phyloP scores from a whole-genome alignment of 2,888 invertebrate genomes.

The Philopedon plagiatum region DNA sequence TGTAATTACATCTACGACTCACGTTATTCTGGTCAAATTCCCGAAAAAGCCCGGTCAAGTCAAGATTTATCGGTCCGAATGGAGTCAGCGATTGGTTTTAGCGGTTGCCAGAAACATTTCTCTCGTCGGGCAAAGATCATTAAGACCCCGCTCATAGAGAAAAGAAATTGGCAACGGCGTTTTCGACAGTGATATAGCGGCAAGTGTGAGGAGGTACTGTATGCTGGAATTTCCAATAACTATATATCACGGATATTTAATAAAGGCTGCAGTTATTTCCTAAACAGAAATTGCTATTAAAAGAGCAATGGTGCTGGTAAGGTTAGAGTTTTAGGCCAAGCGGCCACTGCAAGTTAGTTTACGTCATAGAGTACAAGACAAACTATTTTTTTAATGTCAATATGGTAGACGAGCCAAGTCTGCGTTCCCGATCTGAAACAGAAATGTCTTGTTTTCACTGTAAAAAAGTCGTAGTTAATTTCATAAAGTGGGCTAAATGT shows the following conservation, averaged over 20 bases:
- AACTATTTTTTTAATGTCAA: too few species aligned
- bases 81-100: conserved; percentile 60
- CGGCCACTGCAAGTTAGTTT: too few species aligned
- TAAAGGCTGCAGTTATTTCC: background rate
- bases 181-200: conserved; percentile 54
- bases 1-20: conserved; percentile 34
- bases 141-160: conserved; percentile 54
- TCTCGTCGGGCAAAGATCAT: conserved; percentile 54
- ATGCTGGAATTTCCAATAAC: conserved; percentile 43
- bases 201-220: conserved; percentile 17
- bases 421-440: too few species aligned
- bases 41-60: conserved; percentile 45
- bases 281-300: too few species aligned
- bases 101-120: conserved; percentile 59
- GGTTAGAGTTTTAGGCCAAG: too few species aligned
- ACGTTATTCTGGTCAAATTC: conserved; percentile 33
- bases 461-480: too few species aligned
- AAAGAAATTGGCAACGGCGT: conserved; percentile 55
- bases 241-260: conserved; percentile 20
- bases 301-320: too few species aligned
- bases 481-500: too few species aligned
- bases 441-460: too few species aligned
- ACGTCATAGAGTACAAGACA: too few species aligned
- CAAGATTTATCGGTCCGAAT: conserved; percentile 58
- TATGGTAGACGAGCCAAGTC: too few species aligned